Evolutionary conservation across 2,113 vertebrate genomes (phyloP), one percentile per base, ranked within the genome.

Genomic region (Sceloporus tristichus): DNA sequence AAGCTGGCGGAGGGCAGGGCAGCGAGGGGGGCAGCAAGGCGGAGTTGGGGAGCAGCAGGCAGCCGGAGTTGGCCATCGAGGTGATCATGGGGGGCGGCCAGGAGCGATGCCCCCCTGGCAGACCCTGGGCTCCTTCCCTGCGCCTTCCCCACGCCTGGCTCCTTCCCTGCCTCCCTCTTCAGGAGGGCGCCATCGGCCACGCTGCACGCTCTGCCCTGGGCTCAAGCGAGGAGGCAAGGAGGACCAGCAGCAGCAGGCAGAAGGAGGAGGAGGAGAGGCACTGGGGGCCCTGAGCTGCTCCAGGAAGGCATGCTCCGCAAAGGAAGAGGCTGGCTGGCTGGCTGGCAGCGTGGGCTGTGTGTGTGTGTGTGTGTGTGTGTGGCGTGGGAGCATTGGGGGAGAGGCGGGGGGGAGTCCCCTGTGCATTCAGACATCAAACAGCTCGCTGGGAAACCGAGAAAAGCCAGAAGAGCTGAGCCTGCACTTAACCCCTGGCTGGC

Each of bases 21-120:
- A 98, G 97, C 91, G 98, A 97, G 95, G 97, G 98, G 95, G 98
- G 98, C 95, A 99, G 97, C 98, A 98, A 98, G 96, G 98, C 98
- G 91, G 98, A 97, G 94, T 98, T 97, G 96, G 98, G 97, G 97
- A 99, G 97, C 96, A 99, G 97, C 96, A 99, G 97, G 96, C 98
- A 99, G 97, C 98, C 98, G 90, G 98, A 98, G 98, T 98, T 98
- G 92, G 98, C 98, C 98, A 98, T 98, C 95, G 98, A 98, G 97
- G 98, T 98, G 97, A 98, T 98, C 98, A 98, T 99, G 98, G 98
- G 98, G 95, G 93, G 95, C 94, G 96, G 95, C 95, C 95, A 94
- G 94, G 91, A 94, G 96, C 95, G 65, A 95, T 87, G 79, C 90
- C 91, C 89, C 93, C 10, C 95, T 95, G 94, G 94, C 85, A 38